These are phyloP conservation scores for Lepidostoma basale DNA, from an alignment of 1,140 invertebrate species.

Conservation along the genomic window DNA sequence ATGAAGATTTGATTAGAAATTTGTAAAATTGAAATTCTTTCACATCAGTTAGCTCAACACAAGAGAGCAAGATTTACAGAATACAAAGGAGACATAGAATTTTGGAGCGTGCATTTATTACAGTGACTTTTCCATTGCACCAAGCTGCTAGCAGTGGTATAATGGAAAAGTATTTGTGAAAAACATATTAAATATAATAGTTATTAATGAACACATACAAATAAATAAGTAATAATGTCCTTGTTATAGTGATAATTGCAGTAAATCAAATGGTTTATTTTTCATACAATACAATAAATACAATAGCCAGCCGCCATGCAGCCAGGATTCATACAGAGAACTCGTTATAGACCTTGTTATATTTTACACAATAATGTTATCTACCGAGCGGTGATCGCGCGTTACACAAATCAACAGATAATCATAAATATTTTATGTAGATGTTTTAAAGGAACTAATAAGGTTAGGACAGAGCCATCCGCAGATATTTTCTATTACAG, in stretches of 20 bases:
- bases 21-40: background rate
- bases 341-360: slow-evolving; percentile 43
- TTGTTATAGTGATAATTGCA: slow-evolving; percentile 38
- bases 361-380: slow-evolving; percentile 41
- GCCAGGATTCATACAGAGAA: slow-evolving; percentile 45
- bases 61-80: too few species aligned
- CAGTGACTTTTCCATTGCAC: background rate
- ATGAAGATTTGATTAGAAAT: background rate
- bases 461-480: slow-evolving; percentile 25
- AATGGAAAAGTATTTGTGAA: slow-evolving; percentile 13
- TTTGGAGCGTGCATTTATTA: background rate
- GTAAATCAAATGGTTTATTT: slow-evolving; percentile 44
- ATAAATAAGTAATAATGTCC: slow-evolving; percentile 31
- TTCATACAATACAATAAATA: slow-evolving; percentile 47
- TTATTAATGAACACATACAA: slow-evolving; percentile 32
- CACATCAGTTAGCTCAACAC: background rate
- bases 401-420: slow-evolving; percentile 46
- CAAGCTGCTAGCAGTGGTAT: background rate
- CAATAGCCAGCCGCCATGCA: slow-evolving; percentile 40
- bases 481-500: slow-evolving; percentile 38
- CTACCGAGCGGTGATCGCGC: slow-evolving; percentile 35
- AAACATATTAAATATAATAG: slow-evolving; percentile 16
- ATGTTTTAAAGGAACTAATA: slow-evolving; percentile 37
- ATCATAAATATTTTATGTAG: slow-evolving; percentile 44
- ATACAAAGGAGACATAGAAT: background rate